Evolutionary conservation across 2,113 vertebrate species (phyloP).

Genomic region (Acanthochromis polyacanthus): DNA sequence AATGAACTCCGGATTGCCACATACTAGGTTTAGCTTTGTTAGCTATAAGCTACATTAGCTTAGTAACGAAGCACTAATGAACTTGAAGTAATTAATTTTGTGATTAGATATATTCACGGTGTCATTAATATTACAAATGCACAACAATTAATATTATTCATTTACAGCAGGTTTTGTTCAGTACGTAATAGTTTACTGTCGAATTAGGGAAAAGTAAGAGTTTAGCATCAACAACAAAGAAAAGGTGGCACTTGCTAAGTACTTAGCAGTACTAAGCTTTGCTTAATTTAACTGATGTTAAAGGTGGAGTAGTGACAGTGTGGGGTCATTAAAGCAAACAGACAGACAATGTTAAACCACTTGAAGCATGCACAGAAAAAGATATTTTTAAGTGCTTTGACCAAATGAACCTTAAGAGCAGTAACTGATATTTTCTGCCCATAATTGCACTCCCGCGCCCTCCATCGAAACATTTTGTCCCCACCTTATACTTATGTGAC

Average conservation of each 20-base stretch:
- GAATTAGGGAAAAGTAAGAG: background rate
- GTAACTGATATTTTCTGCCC: background rate
- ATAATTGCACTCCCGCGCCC: constrained; percentile 6
- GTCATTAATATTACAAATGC: fast-evolving
- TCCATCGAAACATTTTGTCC: constrained; percentile 29
- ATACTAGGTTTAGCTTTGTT: constrained; percentile 56
- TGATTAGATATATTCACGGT: background rate
- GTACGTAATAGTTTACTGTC: background rate
- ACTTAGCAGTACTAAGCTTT: constrained; percentile 16
- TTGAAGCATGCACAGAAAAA: background rate
- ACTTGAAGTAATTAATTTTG: constrained; percentile 22
- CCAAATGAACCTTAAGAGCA: background rate
- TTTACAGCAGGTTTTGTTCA: background rate
- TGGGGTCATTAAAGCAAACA: background rate
- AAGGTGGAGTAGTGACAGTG: background rate
- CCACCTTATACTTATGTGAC: constrained; percentile 9
- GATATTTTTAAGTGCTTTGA: background rate
- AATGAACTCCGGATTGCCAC: constrained; percentile 52
- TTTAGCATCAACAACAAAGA: constrained; percentile 70
- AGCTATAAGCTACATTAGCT: constrained; percentile 59
- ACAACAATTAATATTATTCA: fast-evolving
- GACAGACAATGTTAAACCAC: background rate
- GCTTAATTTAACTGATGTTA: background rate
- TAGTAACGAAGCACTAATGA: constrained; percentile 17
- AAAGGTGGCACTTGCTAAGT: constrained; percentile 45